A percentile compares a stretch with the other conserved stretches of the same genome.
phyloP scores from a whole-genome alignment of 2,113 vertebrate genomes.

The Shinisaurus crocodilurus region DNA sequence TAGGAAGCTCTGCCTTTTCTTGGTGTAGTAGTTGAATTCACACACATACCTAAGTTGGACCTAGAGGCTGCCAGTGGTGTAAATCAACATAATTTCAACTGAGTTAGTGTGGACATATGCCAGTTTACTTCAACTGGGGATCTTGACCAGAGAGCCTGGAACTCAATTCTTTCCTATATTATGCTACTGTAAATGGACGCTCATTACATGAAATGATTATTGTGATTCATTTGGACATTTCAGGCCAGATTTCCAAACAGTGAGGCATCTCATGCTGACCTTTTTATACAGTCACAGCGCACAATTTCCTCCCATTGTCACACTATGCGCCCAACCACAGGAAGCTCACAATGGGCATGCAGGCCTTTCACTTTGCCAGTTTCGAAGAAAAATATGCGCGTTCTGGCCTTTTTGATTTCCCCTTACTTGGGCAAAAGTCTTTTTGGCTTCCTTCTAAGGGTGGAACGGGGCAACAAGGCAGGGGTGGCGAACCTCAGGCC shows the following conservation, averaged over 20 bases:
- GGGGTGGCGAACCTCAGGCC: no score
- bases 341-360: background rate
- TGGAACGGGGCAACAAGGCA: background rate
- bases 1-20: conserved; percentile 59
- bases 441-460: background rate
- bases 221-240: background rate
- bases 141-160: background rate
- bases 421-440: background rate
- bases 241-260: conserved; percentile 37
- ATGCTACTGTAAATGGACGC: conserved; percentile 29
- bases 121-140: conserved; percentile 20
- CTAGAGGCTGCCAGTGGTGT: background rate
- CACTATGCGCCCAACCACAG: background rate
- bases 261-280: background rate
- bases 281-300: background rate
- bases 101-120: background rate
- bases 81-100: conserved; percentile 33
- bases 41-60: background rate
- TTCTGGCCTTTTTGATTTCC: background rate
- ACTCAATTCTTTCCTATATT: conserved; percentile 10
- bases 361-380: background rate
- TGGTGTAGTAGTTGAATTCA: conserved; percentile 44
- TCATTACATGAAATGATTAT: conserved; percentile 18
- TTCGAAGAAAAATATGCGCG: background rate
- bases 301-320: conserved; percentile 14